phyloP scores from a whole-genome alignment of 2,797 vertebrate genomes.

The Phoxinus dragarum region DNA sequence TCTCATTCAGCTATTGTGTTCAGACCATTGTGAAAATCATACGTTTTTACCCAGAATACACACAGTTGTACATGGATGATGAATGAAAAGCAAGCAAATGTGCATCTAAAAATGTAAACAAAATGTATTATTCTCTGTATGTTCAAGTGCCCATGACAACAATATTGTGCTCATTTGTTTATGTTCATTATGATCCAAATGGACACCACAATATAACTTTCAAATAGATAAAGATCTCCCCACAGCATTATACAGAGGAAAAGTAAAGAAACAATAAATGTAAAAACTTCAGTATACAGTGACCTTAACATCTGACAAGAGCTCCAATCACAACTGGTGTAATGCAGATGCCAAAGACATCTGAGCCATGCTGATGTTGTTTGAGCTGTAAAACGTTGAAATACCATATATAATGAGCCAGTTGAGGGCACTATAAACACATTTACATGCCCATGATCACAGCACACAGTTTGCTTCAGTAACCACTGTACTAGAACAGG shows the following conservation, averaged over 20 bases:
- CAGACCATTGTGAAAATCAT: too few species aligned
- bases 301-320: not conserved
- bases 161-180: not conserved
- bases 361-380: not conserved
- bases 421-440: not conserved
- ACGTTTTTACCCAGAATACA: too few species aligned
- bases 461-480: not conserved
- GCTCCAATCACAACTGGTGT: not conserved
- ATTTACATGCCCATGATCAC: not conserved
- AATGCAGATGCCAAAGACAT: not conserved
- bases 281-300: too few species aligned
- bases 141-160: not conserved
- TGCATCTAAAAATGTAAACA: too few species aligned
- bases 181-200: too few species aligned
- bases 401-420: not conserved
- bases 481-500: not conserved
- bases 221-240: not conserved
- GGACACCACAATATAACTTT: not conserved
- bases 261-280: too few species aligned
- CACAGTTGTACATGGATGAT: too few species aligned
- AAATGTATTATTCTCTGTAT: not conserved
- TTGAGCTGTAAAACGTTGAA: not conserved
- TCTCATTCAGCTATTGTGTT: too few species aligned
- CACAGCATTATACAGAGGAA: too few species aligned
- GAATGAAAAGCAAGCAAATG: not conserved